Conservation (phyloP, 2,113 vertebrate species). For the Upupa epops region DNA sequence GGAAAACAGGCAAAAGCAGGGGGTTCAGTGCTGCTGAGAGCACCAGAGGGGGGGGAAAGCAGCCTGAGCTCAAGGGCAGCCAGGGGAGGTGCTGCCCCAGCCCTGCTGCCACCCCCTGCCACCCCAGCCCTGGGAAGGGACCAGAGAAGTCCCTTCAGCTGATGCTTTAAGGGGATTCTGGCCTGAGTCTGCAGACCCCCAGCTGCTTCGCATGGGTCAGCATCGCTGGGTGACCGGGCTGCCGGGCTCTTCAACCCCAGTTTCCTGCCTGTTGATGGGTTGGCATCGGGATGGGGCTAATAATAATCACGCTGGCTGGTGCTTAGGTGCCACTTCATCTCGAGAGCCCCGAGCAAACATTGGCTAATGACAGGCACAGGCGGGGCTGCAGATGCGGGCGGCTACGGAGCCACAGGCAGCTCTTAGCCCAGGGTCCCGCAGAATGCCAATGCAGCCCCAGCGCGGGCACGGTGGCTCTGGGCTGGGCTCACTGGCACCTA, state of each 20-base stretch:
- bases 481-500: too few species aligned
- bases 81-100: not conserved
- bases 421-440: not conserved
- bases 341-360: conserved; percentile 53
- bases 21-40: not conserved
- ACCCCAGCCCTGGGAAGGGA: not conserved
- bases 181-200: conserved; percentile 12
- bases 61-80: not conserved
- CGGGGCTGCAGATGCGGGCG: not conserved
- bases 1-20: not conserved
- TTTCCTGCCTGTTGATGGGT: conserved; percentile 53
- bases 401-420: not conserved
- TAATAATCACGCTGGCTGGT: conserved; percentile 43
- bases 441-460: not conserved
- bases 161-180: not conserved
- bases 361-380: conserved; percentile 55
- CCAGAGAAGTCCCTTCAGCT: not conserved
- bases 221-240: not conserved
- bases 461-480: not conserved
- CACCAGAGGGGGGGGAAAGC: not conserved
- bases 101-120: not conserved
- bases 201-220: too few species aligned
- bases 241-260: conserved; percentile 37
- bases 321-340: conserved; percentile 52
- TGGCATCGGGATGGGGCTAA: conserved; percentile 25